Evolutionary conservation across 2,113 vertebrate genomes (phyloP).

Genomic region (Gulo gulo): DNA sequence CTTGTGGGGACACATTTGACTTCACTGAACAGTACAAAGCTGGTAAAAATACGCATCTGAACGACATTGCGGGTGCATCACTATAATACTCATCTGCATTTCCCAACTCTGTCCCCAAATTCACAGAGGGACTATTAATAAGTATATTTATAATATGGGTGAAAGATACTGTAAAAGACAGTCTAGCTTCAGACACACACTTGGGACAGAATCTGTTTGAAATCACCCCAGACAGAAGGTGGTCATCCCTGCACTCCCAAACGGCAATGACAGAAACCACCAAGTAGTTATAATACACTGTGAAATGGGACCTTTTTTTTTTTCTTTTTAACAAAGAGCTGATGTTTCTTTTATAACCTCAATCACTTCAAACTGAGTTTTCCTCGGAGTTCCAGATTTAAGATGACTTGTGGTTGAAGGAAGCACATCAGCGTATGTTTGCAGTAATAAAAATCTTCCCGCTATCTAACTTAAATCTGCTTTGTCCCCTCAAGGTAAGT

Average conservation of each 20-base stretch:
- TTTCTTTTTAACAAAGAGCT: neutral
- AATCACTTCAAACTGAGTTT: neutral
- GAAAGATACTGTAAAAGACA: conserved; percentile 30
- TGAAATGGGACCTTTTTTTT: neutral
- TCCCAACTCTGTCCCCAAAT: neutral
- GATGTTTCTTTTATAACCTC: conserved; percentile 39
- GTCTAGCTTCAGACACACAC: neutral
- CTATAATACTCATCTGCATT: neutral
- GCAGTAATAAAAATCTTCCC: conserved; percentile 48
- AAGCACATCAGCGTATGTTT: neutral
- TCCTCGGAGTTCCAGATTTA: conserved; percentile 2
- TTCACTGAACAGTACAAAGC: conserved; percentile 31
- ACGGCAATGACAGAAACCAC: neutral
- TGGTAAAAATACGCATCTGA: conserved; percentile 35
- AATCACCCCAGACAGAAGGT: neutral
- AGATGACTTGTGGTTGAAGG: neutral
- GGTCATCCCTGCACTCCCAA: neutral
- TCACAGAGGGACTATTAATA: neutral
- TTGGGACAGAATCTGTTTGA: neutral
- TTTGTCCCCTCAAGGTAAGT: conserved; percentile 57
- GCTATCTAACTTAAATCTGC: conserved; percentile 48
- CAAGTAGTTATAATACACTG: neutral
- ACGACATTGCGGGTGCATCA: neutral
- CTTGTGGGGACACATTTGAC: conserved; percentile 4
- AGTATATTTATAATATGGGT: neutral